These are phyloP conservation scores for Drosophila niveifrons DNA, from an alignment of 2,888 invertebrate species.

Conservation along the genomic window DNA sequence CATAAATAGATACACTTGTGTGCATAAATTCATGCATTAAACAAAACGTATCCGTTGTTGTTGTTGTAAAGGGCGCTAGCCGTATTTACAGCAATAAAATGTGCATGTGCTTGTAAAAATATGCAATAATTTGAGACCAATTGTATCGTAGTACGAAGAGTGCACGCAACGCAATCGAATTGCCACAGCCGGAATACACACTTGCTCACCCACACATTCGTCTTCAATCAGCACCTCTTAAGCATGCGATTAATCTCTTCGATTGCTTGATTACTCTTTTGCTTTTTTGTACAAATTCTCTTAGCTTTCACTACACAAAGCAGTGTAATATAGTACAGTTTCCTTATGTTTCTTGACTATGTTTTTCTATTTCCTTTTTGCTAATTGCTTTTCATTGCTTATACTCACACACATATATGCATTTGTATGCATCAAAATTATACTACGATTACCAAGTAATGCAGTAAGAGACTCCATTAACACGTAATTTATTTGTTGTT, in stretches of 20 bases:
- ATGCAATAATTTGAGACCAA: slow-evolving; percentile 34
- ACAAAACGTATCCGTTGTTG: slow-evolving; percentile 5
- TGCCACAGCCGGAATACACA: slow-evolving; percentile 25
- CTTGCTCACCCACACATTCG: slow-evolving; percentile 39
- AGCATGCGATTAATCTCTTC: slow-evolving; percentile 25
- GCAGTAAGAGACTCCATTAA: too few species aligned
- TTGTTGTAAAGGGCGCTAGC: slow-evolving; percentile 4
- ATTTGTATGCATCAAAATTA: slow-evolving; percentile 1
- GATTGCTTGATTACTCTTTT: slow-evolving; percentile 15
- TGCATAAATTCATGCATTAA: slow-evolving; percentile 16
- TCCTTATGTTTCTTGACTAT: slow-evolving; percentile 36
- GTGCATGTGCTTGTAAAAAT: not conserved
- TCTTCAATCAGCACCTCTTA: not conserved
- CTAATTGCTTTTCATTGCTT: slow-evolving; percentile 33
- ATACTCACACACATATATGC: too few species aligned
- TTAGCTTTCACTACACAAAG: slow-evolving; percentile 22
- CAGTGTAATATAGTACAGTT: slow-evolving; percentile 52
- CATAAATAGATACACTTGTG: slow-evolving; percentile 16
- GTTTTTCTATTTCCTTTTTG: slow-evolving; percentile 39
- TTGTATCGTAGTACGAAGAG: slow-evolving; percentile 48
- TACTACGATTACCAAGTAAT: too few species aligned
- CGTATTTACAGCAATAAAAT: slow-evolving; percentile 1
- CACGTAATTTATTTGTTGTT: too few species aligned
- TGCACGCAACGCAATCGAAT: slow-evolving; percentile 26
- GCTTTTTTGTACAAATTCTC: slow-evolving; percentile 40